Percentiles rank a stretch among this genome's conserved stretches.
phyloP scores from a whole-genome alignment of 2,797 vertebrate species.

The Arrhamphus sclerolepis region DNA sequence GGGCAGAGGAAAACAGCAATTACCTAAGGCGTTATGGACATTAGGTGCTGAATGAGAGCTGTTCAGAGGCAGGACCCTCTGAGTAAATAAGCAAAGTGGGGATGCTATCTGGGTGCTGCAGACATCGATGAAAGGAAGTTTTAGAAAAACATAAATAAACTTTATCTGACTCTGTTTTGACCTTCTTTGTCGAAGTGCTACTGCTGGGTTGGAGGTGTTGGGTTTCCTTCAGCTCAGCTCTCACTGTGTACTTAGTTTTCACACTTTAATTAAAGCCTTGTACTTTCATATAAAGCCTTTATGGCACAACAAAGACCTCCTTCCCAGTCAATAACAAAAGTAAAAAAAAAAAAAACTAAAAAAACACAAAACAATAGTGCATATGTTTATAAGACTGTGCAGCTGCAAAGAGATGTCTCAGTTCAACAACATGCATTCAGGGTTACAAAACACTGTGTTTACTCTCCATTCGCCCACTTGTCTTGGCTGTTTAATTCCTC shows the following conservation, averaged over 20 bases:
- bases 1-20: constrained; percentile 77
- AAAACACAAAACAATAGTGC: constrained; percentile 46
- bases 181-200: constrained; percentile 64
- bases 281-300: constrained; percentile 30
- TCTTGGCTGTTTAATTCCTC: constrained; percentile 58
- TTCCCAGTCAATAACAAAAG: constrained; percentile 48
- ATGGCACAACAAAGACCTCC: constrained; percentile 33
- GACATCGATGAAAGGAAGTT: constrained; percentile 68
- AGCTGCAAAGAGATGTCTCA: constrained; percentile 57
- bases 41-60: constrained; percentile 74
- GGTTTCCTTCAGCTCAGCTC: constrained; percentile 59
- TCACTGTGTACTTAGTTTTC: constrained; percentile 39
- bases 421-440: constrained; percentile 52
- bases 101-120: constrained; percentile 57
- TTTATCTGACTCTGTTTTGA: constrained; percentile 69
- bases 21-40: constrained; percentile 71
- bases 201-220: constrained; percentile 62
- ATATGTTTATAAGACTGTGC: constrained; percentile 52
- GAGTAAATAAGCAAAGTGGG: constrained; percentile 74
- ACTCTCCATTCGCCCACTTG: constrained; percentile 60
- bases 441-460: constrained; percentile 72
- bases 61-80: constrained; percentile 63
- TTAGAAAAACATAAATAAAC: constrained; percentile 73
- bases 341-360: constrained; percentile 38
- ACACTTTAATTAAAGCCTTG: constrained; percentile 46